Evolutionary conservation across 1,140 invertebrate species (phyloP).

Genomic region (Scaptodrosophila lebanonensis): DNA sequence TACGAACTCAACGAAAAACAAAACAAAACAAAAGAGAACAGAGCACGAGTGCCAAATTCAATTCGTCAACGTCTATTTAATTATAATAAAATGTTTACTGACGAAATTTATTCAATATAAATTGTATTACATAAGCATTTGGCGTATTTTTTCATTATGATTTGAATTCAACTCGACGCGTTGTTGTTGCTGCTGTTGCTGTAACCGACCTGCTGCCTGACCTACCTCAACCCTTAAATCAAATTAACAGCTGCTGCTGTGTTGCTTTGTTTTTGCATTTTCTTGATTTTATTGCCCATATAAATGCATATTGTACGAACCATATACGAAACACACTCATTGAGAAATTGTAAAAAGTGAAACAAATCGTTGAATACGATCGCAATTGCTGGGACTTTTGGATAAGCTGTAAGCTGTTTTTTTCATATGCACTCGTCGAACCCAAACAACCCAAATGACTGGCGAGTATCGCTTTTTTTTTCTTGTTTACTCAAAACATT

Average conservation of each 20-base stretch:
- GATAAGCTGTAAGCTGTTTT: too few relatives aligned
- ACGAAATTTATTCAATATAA: slow-evolving; percentile 51
- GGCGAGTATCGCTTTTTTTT: too few relatives aligned
- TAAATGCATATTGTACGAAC: too few relatives aligned
- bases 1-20: neutral
- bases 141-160: neutral
- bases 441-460: too few relatives aligned
- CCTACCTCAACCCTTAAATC: slow-evolving; percentile 47
- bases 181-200: slow-evolving; percentile 17
- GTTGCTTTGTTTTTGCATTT: slow-evolving; percentile 16
- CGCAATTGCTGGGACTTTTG: too few relatives aligned
- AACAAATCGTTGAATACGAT: too few relatives aligned
- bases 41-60: too few relatives aligned
- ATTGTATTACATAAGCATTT: slow-evolving; percentile 49
- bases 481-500: too few relatives aligned
- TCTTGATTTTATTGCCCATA: slow-evolving; percentile 2
- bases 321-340: too few relatives aligned
- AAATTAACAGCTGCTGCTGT: slow-evolving; percentile 24
- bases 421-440: too few relatives aligned
- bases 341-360: too few relatives aligned
- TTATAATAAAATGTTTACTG: slow-evolving; percentile 33
- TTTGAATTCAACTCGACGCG: slow-evolving; percentile 10
- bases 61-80: slow-evolving; percentile 14
- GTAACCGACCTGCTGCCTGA: slow-evolving; percentile 34
- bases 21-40: neutral